These are phyloP conservation scores for Brachyptera risi DNA, from an alignment of 2,888 invertebrate genomes.

Conservation along the genomic window DNA sequence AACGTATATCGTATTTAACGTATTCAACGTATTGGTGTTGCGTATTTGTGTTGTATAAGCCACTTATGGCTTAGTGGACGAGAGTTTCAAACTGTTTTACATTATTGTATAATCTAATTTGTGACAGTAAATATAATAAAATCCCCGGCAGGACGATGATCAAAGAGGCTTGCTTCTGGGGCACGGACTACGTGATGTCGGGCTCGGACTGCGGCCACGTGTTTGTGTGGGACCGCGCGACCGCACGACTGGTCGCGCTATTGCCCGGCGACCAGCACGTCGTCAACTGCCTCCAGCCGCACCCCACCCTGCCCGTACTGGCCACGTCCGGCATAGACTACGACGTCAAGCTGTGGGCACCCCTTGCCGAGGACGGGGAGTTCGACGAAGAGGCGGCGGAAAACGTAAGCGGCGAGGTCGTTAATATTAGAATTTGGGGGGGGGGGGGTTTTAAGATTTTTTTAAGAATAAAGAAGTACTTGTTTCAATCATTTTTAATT, in stretches of 20 bases:
- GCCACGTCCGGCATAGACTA: slow-evolving; percentile 87
- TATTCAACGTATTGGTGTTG: too few relatives aligned
- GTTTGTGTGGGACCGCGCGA: slow-evolving; percentile 73
- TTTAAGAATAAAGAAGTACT: too few relatives aligned
- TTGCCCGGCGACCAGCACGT: slow-evolving; percentile 77
- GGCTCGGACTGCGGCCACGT: slow-evolving; percentile 89
- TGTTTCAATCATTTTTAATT: too few relatives aligned
- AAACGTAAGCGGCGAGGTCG: slow-evolving; percentile 52
- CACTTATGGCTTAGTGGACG: too few relatives aligned
- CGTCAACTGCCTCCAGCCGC: slow-evolving; percentile 81
- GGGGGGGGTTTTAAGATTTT: too few relatives aligned
- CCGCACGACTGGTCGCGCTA: slow-evolving; percentile 66
- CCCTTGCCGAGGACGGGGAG: slow-evolving; percentile 54
- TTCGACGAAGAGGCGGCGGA: slow-evolving; percentile 62
- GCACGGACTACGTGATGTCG: slow-evolving; percentile 72
- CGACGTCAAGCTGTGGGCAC: slow-evolving; percentile 80
- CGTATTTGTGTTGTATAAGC: too few relatives aligned
- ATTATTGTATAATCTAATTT: too few relatives aligned
- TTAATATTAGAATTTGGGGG: too few relatives aligned
- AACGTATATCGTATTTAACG: too few relatives aligned
- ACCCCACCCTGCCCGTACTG: slow-evolving; percentile 68
- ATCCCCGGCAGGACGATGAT: slow-evolving; percentile 76
- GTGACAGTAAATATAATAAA: too few relatives aligned
- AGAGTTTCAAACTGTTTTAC: too few relatives aligned
- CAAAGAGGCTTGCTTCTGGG: slow-evolving; percentile 84